Evolutionary conservation across 2,113 vertebrate genomes (phyloP).

Genomic region (Sorex araneus): DNA sequence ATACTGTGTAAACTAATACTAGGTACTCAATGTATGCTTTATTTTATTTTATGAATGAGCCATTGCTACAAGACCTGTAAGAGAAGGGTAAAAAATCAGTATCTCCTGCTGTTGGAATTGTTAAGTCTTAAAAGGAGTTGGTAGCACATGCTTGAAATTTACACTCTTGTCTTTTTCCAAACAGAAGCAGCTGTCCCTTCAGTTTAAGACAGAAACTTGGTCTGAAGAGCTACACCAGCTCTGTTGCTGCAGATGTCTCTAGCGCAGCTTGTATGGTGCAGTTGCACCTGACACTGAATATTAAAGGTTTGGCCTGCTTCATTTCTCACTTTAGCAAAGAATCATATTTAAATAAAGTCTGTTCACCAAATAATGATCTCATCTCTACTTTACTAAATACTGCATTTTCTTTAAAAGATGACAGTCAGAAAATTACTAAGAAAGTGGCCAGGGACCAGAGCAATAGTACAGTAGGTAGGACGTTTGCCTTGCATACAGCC

Average conservation of each 20-base stretch:
- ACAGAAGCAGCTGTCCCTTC: slow-evolving; percentile 69
- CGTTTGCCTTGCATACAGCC: no score
- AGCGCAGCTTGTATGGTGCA: slow-evolving; percentile 16
- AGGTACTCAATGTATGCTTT: neutral
- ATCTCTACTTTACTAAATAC: slow-evolving; percentile 47
- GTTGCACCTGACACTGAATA: slow-evolving; percentile 64
- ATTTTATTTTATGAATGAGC: neutral
- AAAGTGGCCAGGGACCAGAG: neutral
- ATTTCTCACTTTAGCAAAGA: slow-evolving; percentile 49
- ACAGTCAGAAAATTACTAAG: neutral
- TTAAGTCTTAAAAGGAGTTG: slow-evolving; percentile 42
- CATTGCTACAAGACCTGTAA: neutral
- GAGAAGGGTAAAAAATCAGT: neutral
- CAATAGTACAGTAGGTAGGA: no score
- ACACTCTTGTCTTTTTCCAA: slow-evolving; percentile 60
- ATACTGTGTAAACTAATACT: neutral
- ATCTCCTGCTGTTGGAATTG: neutral
- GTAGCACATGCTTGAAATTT: slow-evolving; percentile 40
- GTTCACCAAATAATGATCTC: slow-evolving; percentile 53
- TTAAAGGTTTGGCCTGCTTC: slow-evolving; percentile 48
- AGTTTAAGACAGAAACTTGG: slow-evolving; percentile 66
- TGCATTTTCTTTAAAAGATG: slow-evolving; percentile 10
- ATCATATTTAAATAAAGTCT: slow-evolving; percentile 35
- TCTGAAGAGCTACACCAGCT: neutral
- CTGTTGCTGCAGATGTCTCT: slow-evolving; percentile 46